Evolutionary conservation across 2,888 invertebrate genomes (phyloP), one percentile per base, ranked within the genome.

Genomic region (Panzeria rudis): DNA sequence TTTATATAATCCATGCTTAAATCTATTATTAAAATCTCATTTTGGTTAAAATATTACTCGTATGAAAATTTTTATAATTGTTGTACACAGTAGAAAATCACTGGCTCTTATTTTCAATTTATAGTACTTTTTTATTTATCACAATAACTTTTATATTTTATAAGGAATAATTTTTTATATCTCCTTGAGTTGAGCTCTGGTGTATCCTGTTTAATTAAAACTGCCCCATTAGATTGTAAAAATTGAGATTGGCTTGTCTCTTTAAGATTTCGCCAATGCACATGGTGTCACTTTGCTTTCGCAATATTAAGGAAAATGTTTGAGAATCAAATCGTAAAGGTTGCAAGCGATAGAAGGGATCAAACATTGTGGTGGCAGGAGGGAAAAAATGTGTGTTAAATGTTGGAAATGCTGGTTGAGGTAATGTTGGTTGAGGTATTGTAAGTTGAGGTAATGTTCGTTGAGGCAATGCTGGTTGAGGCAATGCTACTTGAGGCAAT

Each of bases 211-310:
- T n/a, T n/a, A n/a, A n/a, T n/a, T n/a, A n/a, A n/a, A n/a, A 72
- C 3, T 64, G n/a, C 15, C 50, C 64, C 38, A 47, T 72, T 5
- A 59, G 23, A 29, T 80, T 66, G 25, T 71, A 62, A 1, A 69
- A 52, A 69, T 71, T 71, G 1, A 80, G 38, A 50, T 80, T 80
- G 3, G n/a, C 11, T 38, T 66, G 72, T 2, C 75, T 52, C 62
- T 81, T 82, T n/a, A 76, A 15, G 8, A 76, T 76, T 35, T 82
- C 69, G 9, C 69, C 81, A 44, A 82, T 69, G 13, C n/a, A 47
- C 17, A 76, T 6, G 25, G 69, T 69, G 5, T 47, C 81, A 0
- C 69, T 69, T 69, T 82, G 81, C 44, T 76, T 82, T 54, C 47
- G 62, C 13, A 82, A 47, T 13, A 82, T 47, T 25, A 76, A 7